A percentile compares a stretch with the other conserved stretches of the same genome.
Evolutionary conservation across 2,797 vertebrate species (phyloP).

Genomic region (Phyllotis vaccarum): DNA sequence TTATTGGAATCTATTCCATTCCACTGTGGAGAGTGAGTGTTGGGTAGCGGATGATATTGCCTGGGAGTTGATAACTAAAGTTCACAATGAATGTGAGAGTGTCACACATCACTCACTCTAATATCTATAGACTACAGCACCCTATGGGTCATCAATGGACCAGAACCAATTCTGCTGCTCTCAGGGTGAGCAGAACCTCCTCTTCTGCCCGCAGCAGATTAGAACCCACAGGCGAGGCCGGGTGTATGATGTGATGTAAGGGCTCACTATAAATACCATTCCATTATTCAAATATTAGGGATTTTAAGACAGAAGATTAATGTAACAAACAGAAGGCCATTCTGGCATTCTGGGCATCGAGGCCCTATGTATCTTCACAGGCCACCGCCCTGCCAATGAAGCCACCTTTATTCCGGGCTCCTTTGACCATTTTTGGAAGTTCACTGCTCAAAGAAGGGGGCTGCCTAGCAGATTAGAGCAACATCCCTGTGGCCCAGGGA

Average conservation of each 20-base stretch:
- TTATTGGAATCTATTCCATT: not conserved
- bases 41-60: not conserved
- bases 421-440: not conserved
- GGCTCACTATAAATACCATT: not conserved
- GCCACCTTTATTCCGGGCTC: not conserved
- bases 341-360: not conserved
- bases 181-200: not conserved
- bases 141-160: not conserved
- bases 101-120: accelerated
- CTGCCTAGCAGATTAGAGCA: not conserved
- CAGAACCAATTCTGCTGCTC: not conserved
- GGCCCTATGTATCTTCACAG: too few species aligned
- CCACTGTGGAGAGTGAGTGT: not conserved
- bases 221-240: not conserved
- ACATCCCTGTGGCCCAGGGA: not conserved
- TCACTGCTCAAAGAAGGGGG: not conserved
- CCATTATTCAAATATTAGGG: not conserved
- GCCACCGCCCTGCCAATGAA: accelerated
- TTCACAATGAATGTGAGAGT: accelerated
- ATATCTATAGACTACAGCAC: accelerated
- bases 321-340: not conserved
- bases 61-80: not conserved
- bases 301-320: not conserved
- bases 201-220: not conserved
- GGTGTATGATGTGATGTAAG: not conserved